phyloP scores from a whole-genome alignment of 2,888 invertebrate species.

The Drosophila koepferae region DNA sequence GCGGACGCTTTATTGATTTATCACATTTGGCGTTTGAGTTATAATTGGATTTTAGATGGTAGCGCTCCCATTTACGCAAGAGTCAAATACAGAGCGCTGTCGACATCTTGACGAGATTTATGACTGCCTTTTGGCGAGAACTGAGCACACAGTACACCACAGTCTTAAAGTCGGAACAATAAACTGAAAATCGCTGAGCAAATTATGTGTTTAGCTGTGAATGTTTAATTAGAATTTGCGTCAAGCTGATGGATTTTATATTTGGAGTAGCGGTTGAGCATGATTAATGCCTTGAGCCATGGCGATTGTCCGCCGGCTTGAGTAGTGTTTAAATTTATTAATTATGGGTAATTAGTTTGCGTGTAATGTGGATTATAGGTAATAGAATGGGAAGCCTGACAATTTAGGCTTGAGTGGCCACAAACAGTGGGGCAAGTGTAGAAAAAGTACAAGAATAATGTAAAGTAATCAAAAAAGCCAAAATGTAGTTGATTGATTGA shows the following conservation, averaged over 20 bases:
- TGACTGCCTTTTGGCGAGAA: conserved; percentile 30
- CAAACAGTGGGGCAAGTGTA: not conserved
- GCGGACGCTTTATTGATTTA: conserved; percentile 73
- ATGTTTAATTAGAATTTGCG: conserved; percentile 53
- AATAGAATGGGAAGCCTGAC: not conserved
- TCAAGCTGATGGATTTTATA: conserved; percentile 30
- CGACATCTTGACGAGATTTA: conserved; percentile 60
- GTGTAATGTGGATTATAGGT: conserved; percentile 15
- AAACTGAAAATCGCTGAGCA: conserved; percentile 36
- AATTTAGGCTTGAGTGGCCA: not conserved
- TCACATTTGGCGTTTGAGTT: conserved; percentile 61
- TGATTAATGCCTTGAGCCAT: conserved; percentile 58
- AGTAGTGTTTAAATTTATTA: conserved; percentile 68
- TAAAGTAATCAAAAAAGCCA: no score
- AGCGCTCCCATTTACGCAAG: conserved; percentile 22
- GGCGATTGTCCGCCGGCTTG: conserved; percentile 33
- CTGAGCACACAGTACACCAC: not conserved
- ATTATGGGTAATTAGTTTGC: conserved; percentile 65
- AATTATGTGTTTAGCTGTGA: conserved; percentile 69
- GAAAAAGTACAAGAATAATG: no score
- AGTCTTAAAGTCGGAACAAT: conserved; percentile 5
- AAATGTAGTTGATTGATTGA: no score
- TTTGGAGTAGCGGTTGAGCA: conserved; percentile 17
- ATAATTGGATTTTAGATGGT: conserved; percentile 65
- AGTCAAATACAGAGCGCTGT: conserved; percentile 53